Evolutionary conservation across 2,113 vertebrate species (phyloP), one percentile per base, ranked within the genome.

Genomic region (Pagrus major): DNA sequence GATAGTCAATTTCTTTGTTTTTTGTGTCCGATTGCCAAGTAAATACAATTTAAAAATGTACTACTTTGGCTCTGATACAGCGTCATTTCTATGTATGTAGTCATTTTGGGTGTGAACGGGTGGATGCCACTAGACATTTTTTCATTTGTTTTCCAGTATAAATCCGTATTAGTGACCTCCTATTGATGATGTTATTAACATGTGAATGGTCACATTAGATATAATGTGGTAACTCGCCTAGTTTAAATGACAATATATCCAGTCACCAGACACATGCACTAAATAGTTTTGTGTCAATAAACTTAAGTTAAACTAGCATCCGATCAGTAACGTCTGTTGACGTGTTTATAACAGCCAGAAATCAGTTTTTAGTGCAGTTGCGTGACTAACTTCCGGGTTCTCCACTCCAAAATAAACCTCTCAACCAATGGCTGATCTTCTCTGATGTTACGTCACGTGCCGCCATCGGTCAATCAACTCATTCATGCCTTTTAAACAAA

Each of bases 381-480:
- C n/a, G 3, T 14, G 42, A 41, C 9, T 1, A 0, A 21, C 27
- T 75, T 75, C 41, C 35, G 27, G 54, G 18, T 59, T 60, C 20
- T 16, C 12, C 16, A 15, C 6, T 49, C 27, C 52, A 80, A 60
- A 85, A 31, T 69, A 85, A 83, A 83, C 6, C 8, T 5, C 10
- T 65, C 76, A 67, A 52, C 85, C 82, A 87, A 89, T 83, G 56
- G 23, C 68, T 70, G 73, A 9, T 16, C 37, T 31, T 9, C 47
- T 25, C 23, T 63, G 33, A 20, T 51, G 42, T 23, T 58, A 89
- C 67, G 73, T 83, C 20, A 69, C 1, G 25, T 39, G 41, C 76
- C 73, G 80, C 83, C 77, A 69, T 78, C 56, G 46, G 39, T 86
- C 73, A 78, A 69, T 71, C 73, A 69, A 27, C 31, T 37, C 69